A percentile compares a stretch with the other conserved stretches of the same genome.
Conservation (phyloP, 2,888 invertebrate genomes). For the Dynastes hyllus region DNA sequence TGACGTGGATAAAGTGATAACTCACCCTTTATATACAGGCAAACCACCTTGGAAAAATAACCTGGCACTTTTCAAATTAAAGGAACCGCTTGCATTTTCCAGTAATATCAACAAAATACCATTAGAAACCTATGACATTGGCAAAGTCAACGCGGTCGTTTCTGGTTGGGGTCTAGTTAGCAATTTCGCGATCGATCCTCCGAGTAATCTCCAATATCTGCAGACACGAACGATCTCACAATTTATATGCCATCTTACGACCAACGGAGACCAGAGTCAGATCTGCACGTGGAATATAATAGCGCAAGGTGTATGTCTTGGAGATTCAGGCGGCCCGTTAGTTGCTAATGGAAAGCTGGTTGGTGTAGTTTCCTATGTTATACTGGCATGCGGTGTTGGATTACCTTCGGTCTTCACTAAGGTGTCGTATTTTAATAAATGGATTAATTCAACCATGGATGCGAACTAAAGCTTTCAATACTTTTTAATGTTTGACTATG, state of each 20-base stretch:
- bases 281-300: background rate
- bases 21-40: background rate
- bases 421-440: slow-evolving; percentile 9
- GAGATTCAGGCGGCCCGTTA: slow-evolving; percentile 71
- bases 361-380: slow-evolving; percentile 50
- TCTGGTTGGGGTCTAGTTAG: background rate
- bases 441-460: slow-evolving; percentile 3
- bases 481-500: no score
- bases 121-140: background rate
- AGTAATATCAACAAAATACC: background rate
- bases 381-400: slow-evolving; percentile 72
- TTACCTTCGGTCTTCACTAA: slow-evolving; percentile 74
- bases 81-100: background rate
- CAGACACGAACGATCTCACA: background rate
- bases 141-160: background rate
- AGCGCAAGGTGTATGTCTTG: slow-evolving; percentile 78
- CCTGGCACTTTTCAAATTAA: slow-evolving; percentile 8
- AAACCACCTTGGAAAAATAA: background rate
- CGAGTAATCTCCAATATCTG: background rate
- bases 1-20: background rate
- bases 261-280: no score
- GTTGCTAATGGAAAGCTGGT: slow-evolving; percentile 61
- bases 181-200: background rate
- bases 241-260: background rate
- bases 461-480: no score